Evolutionary conservation across 2,888 invertebrate species (phyloP), one percentile per base, ranked within the genome.

Genomic region (Stegana nigrithorax): DNA sequence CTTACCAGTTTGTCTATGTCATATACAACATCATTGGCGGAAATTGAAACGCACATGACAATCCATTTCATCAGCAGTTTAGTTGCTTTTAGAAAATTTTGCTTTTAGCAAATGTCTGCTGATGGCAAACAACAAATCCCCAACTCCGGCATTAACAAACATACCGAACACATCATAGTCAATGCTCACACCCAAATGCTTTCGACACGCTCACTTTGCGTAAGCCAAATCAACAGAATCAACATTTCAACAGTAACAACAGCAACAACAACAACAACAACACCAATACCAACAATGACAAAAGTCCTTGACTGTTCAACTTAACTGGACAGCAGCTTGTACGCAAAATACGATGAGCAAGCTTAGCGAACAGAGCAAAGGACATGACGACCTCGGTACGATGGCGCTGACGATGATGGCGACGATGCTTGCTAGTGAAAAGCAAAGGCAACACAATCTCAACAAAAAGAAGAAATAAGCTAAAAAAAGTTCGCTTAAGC

Each of bases 11-110:
- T n/a, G n/a, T n/a, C n/a, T n/a, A n/a, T 71, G 72, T 80, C 73
- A 50, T 50, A 50, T 50, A 50, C 50, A 50, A 50, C 50, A 50
- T 50, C 50, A 81, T 75, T 78, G 81, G 72, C 78, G 82, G 81
- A 81, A 82, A 81, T 82, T 81, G 82, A 82, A 81, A 81, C 75
- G 78, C 80, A 81, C 82, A 82, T 81, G 82, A 81, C 81, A 81
- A 81, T 80, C 79, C 82, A 81, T 80, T 78, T 81, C 83, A 81
- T 82, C 81, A 81, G 83, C 78, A 81, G 71, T 77, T 80, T 77
- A 78, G 75, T 74, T 74, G 77, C 79, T 79, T 73, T 78, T 67
- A 66, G 66, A 77, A 68, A 75, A 74, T 36, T 36, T 74, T 72
- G 71, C 65, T 76, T 64, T 45, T 63, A 63, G 36, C 36, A 36